Evolutionary conservation across 2,888 invertebrate species (phyloP).

Genomic region (Nomada goodeniana): DNA sequence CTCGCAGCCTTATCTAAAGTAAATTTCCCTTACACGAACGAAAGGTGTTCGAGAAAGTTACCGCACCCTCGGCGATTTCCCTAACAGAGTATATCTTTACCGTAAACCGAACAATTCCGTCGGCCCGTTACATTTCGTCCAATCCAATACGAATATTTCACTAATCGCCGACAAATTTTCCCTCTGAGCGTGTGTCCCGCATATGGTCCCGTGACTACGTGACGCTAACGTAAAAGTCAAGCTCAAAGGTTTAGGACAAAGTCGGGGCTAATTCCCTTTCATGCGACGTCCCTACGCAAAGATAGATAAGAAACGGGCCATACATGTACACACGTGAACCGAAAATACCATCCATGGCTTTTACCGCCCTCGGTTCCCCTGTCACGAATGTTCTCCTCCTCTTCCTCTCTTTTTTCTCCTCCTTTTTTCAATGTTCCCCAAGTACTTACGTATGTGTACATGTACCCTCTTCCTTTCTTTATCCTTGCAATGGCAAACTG

Average conservation of each 20-base stretch:
- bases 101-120: neutral
- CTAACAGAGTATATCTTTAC: neutral
- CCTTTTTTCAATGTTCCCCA: conserved; percentile 22
- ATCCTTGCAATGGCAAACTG: conserved; percentile 15
- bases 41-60: neutral
- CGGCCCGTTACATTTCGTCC: neutral
- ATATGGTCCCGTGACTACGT: conserved; percentile 24
- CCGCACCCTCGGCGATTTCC: conserved; percentile 7
- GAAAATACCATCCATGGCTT: conserved; percentile 40
- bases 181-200: conserved; percentile 23
- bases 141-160: neutral
- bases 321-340: conserved; percentile 33
- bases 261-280: conserved; percentile 53
- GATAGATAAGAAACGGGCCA: conserved; percentile 46
- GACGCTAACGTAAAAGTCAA: conserved; percentile 32
- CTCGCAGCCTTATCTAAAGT: conserved; percentile 6
- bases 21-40: neutral
- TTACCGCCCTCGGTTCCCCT: neutral
- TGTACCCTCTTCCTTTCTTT: conserved; percentile 14
- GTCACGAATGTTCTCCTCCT: neutral
- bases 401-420: neutral
- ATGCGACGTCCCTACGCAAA: conserved; percentile 37
- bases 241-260: conserved; percentile 47
- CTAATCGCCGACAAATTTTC: conserved; percentile 20
- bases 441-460: neutral